A percentile compares a stretch with the other conserved stretches of the same genome.
Evolutionary conservation across 2,113 vertebrate genomes (phyloP).

Genomic region (Archocentrus centrarchus): DNA sequence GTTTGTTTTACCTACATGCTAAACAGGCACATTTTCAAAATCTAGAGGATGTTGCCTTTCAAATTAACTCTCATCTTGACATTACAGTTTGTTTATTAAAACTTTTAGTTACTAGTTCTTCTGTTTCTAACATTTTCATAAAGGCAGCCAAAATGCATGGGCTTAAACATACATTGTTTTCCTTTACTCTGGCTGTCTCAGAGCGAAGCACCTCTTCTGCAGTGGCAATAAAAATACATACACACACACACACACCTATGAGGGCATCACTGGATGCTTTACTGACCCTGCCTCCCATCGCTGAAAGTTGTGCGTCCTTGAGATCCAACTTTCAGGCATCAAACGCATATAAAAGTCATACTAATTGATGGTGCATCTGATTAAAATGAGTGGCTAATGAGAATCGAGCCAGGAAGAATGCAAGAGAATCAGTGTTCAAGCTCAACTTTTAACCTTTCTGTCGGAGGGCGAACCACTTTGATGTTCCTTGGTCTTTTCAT

Average conservation of each 20-base stretch:
- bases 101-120: background rate
- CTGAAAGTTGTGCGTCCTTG: constrained; percentile 79
- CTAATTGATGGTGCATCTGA: constrained; percentile 86
- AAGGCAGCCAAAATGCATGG: background rate
- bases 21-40: background rate
- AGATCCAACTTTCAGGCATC: constrained; percentile 74
- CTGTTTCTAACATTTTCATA: background rate
- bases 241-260: constrained; percentile 18
- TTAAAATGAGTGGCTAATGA: constrained; percentile 98
- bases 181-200: constrained; percentile 52
- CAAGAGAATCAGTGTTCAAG: constrained; percentile 89
- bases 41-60: background rate
- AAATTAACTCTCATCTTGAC: background rate
- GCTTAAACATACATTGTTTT: constrained; percentile 7
- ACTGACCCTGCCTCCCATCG: constrained; percentile 31
- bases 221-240: constrained; percentile 48
- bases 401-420: constrained; percentile 90
- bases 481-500: constrained; percentile 96
- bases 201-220: constrained; percentile 73
- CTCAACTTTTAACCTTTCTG: constrained; percentile 94
- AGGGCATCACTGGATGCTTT: constrained; percentile 15
- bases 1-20: background rate
- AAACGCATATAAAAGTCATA: constrained; percentile 74
- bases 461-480: constrained; percentile 90
- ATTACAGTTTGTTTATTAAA: background rate